A percentile compares a stretch with the other conserved stretches of the same genome.
Evolutionary conservation across 2,113 vertebrate species (phyloP).

Genomic region (Lepidothrix coronata): DNA sequence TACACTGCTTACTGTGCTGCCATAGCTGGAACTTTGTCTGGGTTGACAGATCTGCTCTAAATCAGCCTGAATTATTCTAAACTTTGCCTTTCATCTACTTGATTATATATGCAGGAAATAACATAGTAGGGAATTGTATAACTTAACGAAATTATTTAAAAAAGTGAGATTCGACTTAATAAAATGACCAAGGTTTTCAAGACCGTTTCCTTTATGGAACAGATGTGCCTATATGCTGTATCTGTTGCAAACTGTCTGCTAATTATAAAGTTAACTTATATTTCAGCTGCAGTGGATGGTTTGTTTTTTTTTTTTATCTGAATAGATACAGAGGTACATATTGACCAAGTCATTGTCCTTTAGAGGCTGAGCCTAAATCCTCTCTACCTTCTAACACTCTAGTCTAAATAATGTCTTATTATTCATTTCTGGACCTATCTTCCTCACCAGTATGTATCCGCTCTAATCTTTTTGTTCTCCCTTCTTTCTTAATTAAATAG

Average conservation of each 20-base stretch:
- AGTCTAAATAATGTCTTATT: neutral
- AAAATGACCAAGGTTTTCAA: neutral
- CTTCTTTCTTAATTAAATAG: neutral
- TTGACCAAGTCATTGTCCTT: no score
- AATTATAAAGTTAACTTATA: neutral
- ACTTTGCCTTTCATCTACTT: neutral
- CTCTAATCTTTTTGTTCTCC: neutral
- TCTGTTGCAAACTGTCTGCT: neutral
- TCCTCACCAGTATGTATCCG: neutral
- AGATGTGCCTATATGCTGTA: neutral
- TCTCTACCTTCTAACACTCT: neutral
- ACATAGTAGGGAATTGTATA: neutral
- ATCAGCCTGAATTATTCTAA: neutral
- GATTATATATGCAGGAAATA: neutral
- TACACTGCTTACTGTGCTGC: neutral
- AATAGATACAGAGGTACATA: neutral
- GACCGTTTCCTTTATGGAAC: neutral
- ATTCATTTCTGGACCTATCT: neutral
- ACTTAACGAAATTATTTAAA: neutral
- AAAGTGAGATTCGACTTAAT: neutral
- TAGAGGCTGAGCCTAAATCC: neutral
- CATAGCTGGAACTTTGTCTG: neutral
- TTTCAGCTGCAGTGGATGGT: neutral
- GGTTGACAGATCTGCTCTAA: neutral
- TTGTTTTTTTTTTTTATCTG: neutral